Conservation (phyloP, 2,888 invertebrate species). For the Hydropsyche betteni region DNA sequence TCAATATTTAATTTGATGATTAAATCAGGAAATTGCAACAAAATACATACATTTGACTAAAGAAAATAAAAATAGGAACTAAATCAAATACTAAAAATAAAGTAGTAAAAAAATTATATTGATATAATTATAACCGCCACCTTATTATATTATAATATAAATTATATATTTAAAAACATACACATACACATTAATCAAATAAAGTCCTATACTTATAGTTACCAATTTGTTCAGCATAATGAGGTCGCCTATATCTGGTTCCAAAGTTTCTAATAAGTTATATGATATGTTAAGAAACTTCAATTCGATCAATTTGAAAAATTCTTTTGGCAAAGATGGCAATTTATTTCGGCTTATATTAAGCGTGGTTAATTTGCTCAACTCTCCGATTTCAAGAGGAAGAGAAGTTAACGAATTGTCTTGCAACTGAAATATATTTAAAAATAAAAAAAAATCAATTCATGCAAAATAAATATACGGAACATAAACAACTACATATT, state of each 20-base stretch:
- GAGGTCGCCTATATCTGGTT: constrained; percentile 79
- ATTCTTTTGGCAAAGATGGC: constrained; percentile 68
- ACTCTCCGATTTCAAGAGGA: constrained; percentile 77
- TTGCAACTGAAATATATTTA: constrained; percentile 71
- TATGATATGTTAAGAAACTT: constrained; percentile 77
- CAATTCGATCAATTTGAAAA: constrained; percentile 76
- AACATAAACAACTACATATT: constrained; percentile 21
- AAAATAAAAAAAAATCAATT: not conserved
- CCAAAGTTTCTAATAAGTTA: constrained; percentile 74
- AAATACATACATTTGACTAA: not conserved
- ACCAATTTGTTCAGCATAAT: constrained; percentile 81
- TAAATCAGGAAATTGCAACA: not conserved
- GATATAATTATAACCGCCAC: not conserved
- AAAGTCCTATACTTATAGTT: constrained; percentile 52
- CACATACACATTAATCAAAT: constrained; percentile 11
- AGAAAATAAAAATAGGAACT: constrained; percentile 41
- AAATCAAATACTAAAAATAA: no score
- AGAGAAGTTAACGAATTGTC: constrained; percentile 80
- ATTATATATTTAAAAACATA: constrained; percentile 11
- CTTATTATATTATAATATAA: not conserved
- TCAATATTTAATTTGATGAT: not conserved
- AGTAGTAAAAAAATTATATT: no score
- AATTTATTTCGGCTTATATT: constrained; percentile 78
- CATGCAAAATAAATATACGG: not conserved
- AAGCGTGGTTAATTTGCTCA: constrained; percentile 73